A percentile compares a stretch with the other conserved stretches of the same genome.
Conservation (phyloP, 2,888 invertebrate genomes). For the Fragum fragum region DNA sequence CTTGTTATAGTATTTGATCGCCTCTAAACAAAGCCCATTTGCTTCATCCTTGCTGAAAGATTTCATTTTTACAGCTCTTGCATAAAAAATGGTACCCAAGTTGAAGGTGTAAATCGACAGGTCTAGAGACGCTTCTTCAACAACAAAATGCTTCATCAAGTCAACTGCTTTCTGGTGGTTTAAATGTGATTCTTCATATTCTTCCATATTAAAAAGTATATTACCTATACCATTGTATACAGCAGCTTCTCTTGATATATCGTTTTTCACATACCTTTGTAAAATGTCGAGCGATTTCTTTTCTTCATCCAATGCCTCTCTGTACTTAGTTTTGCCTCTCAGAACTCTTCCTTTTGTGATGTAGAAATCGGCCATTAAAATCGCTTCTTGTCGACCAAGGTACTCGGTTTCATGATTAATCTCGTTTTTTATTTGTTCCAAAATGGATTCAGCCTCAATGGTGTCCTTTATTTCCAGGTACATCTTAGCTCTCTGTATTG, state of each 20-base stretch:
- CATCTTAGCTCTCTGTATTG: not conserved
- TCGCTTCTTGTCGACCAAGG: not conserved
- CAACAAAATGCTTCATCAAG: slow-evolving; percentile 15
- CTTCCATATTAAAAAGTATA: not conserved
- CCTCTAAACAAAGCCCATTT: not conserved
- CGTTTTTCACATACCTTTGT: not conserved
- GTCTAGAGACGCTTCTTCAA: slow-evolving; percentile 11
- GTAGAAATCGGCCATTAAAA: slow-evolving; percentile 9
- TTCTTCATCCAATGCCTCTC: not conserved
- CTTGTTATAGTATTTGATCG: slow-evolving; percentile 13
- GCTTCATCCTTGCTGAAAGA: not conserved
- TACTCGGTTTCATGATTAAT: not conserved
- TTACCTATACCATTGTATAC: slow-evolving; percentile 23
- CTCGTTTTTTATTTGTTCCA: not conserved
- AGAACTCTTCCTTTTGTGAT: slow-evolving; percentile 22
- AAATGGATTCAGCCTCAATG: not conserved
- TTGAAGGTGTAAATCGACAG: slow-evolving; percentile 27
- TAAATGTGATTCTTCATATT: not conserved
- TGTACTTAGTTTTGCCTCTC: not conserved
- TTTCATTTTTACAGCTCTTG: not conserved
- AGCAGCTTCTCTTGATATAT: slow-evolving; percentile 6
- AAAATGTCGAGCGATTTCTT: not conserved
- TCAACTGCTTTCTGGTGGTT: slow-evolving; percentile 23
- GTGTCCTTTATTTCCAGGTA: not conserved
- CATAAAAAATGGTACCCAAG: slow-evolving; percentile 16